Evolutionary conservation across 2,113 vertebrate genomes (phyloP).

Genomic region (Condylura cristata): DNA sequence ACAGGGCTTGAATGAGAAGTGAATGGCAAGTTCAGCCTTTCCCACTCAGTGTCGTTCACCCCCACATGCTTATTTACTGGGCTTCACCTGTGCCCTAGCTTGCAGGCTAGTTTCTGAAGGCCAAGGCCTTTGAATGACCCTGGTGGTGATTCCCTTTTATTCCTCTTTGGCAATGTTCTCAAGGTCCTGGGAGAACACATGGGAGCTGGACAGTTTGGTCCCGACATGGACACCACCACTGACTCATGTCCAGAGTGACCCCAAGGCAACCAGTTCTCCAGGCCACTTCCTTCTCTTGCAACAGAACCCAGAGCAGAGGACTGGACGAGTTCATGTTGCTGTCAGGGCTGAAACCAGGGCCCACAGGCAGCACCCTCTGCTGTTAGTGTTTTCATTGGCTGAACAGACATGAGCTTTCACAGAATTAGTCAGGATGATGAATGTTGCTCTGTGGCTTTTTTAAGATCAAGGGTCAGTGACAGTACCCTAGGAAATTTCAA

Average conservation of each 20-base stretch:
- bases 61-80: rapidly evolving
- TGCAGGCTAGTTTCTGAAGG: rapidly evolving
- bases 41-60: rapidly evolving
- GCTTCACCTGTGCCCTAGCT: rapidly evolving
- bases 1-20: rapidly evolving
- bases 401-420: neutral
- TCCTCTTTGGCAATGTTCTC: neutral
- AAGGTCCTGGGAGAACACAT: rapidly evolving
- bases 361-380: rapidly evolving
- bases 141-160: neutral
- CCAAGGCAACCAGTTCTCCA: neutral
- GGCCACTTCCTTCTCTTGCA: neutral
- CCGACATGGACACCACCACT: neutral
- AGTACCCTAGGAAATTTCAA: neutral
- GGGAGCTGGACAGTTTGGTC: neutral
- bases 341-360: neutral
- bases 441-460: neutral
- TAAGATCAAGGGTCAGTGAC: neutral
- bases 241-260: neutral
- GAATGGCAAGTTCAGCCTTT: rapidly evolving
- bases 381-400: neutral
- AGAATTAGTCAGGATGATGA: neutral
- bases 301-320: neutral
- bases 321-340: rapidly evolving
- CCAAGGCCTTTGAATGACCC: neutral